phyloP scores from a whole-genome alignment of 2,888 invertebrate genomes.

The Ypsolopha sequella region DNA sequence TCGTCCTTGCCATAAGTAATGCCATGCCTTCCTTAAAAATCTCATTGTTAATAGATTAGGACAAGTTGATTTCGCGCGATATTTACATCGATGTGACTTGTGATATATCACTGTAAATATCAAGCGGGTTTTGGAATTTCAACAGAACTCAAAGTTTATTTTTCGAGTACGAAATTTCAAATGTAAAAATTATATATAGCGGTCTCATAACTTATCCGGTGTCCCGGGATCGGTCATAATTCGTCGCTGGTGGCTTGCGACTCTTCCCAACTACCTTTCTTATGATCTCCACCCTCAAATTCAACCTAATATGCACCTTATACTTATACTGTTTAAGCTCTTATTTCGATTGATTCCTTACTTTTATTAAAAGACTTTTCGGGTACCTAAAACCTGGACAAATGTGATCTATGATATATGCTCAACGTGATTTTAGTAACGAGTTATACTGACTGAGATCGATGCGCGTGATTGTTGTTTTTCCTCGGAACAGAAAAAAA shows the following conservation, averaged over 20 bases:
- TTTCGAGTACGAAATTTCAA: conserved; percentile 42
- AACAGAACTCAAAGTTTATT: conserved; percentile 12
- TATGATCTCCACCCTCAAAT: conserved; percentile 29
- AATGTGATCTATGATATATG: conserved; percentile 69
- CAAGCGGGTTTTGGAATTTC: background rate
- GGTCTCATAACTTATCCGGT: conserved; percentile 54
- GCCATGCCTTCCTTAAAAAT: no score
- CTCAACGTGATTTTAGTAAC: conserved; percentile 68
- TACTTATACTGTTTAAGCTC: conserved; percentile 15
- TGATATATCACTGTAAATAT: conserved; percentile 2
- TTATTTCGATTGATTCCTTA: conserved; percentile 13
- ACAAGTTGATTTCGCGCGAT: no score
- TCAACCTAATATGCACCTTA: conserved; percentile 21
- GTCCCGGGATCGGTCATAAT: conserved; percentile 55
- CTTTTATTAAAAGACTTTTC: conserved; percentile 19
- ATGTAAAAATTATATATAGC: conserved; percentile 50
- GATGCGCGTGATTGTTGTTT: conserved; percentile 52
- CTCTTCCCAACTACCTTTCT: conserved; percentile 39
- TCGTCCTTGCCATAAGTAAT: no score
- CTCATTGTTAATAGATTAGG: no score
- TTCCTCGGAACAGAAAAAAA: conserved; percentile 46
- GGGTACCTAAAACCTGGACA: conserved; percentile 55
- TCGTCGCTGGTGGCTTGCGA: conserved; percentile 68
- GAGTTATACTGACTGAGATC: conserved; percentile 51
- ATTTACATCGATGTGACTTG: no score